Evolutionary conservation across 2,113 vertebrate genomes (phyloP), one percentile per base, ranked within the genome.

Genomic region (Dolichotis patagonum): DNA sequence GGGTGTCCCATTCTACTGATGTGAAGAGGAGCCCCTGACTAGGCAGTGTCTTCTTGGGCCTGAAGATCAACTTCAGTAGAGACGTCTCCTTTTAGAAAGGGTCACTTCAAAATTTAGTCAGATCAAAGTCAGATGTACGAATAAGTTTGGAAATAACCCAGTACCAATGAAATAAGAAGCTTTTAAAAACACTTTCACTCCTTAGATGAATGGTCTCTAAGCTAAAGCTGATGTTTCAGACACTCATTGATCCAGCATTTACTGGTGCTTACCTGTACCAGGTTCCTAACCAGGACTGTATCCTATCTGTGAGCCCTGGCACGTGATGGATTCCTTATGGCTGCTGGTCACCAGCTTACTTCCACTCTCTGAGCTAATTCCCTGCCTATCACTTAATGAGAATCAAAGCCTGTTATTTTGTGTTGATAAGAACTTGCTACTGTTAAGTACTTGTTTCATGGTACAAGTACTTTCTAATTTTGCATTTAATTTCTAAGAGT

Each of bases 401-500:
- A 91, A 85, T 12, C 41, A 56, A 92, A 94, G 52, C 89, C 60
- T 63, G 81, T 82, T 32, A 46, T 67, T 88, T 85, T 41, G 41
- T 88, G 26, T 77, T 83, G 26, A 28, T 54, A 90, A 95, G 73
- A 94, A 95, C 62, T 62, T 93, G 93, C 87, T 82, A 56, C 63
- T 88, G 52, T 9, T 80, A 83, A 93, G 62, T 38, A 73, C 43
- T 91, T 97, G 77, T 83, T 93, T 90, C 88, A 60, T 52, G 67
- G n/a, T 84, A 62, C 32, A 85, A 97, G 82, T 49, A 43, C 85
- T 96, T 96, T 94, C 97, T 89, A 96, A 96, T 96, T 98, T 94
- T 92, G 43, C 56, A 88, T 96, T 97, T 97, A 91, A 96, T 90
- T 97, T 97, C 67, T 73, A 62, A 97, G 81, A 96, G 52, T 95